These are phyloP conservation scores for Nettapus auritus DNA, from an alignment of 2,113 vertebrate genomes.

Conservation along the genomic window DNA sequence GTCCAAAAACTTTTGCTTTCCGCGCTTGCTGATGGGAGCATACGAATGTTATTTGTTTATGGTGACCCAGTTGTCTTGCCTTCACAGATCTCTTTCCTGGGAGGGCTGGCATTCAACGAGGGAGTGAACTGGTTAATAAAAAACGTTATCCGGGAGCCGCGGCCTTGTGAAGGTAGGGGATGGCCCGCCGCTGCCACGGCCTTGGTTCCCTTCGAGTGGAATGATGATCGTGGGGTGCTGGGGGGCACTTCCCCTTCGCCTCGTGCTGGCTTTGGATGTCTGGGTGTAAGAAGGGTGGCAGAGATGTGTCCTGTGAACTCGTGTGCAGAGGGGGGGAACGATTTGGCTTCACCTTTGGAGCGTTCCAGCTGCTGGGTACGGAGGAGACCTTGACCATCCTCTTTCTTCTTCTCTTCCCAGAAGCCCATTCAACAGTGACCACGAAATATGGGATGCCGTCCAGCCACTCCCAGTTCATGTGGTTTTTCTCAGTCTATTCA, in stretches of 20 bases:
- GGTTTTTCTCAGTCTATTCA: conserved; percentile 99
- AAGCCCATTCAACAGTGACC: conserved; percentile 83
- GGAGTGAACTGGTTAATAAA: conserved; percentile 97
- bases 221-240: background rate
- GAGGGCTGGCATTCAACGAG: conserved; percentile 91
- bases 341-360: background rate
- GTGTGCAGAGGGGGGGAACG: background rate
- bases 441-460: conserved; percentile 98
- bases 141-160: conserved; percentile 91
- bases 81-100: conserved; percentile 95
- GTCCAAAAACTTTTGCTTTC: background rate
- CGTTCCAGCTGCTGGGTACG: background rate
- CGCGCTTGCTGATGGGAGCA: background rate
- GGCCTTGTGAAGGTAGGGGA: conserved; percentile 90
- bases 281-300: background rate
- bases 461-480: conserved; percentile 97
- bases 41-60: background rate
- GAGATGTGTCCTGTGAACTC: background rate
- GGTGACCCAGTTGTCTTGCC: background rate
- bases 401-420: conserved; percentile 75
- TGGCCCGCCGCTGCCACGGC: background rate
- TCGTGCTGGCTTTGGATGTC: background rate
- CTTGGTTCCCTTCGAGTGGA: background rate
- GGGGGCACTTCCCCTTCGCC: background rate
- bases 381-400: conserved; percentile 1